phyloP scores from a whole-genome alignment of 23 tunicate species.

The Styela clava region DNA sequence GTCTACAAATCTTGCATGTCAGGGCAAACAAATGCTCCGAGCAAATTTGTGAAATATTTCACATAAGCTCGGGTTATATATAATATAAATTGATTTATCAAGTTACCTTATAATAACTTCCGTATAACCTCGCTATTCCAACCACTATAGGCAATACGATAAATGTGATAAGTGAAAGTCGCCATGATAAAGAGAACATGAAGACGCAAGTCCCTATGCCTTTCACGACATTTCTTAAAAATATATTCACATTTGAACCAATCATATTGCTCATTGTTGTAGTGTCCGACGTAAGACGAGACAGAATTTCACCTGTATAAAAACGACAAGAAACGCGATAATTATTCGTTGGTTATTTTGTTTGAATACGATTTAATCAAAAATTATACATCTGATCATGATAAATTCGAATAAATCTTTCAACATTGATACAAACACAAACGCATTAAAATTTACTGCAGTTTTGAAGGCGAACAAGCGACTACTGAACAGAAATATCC shows the following conservation, averaged over 20 bases:
- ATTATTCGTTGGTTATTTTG: too few relatives aligned
- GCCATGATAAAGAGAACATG: slow-evolving; percentile 73
- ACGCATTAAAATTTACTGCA: too few relatives aligned
- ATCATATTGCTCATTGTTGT: slow-evolving; percentile 70
- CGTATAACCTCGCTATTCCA: slow-evolving; percentile 57
- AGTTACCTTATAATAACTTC: slow-evolving; percentile 69
- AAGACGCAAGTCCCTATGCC: slow-evolving; percentile 58
- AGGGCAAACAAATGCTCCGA: too few relatives aligned
- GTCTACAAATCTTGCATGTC: too few relatives aligned
- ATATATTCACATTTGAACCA: slow-evolving; percentile 56
- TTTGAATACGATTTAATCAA: not conserved
- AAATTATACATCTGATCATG: not conserved
- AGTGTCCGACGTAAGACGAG: slow-evolving; percentile 69
- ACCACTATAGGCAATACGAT: slow-evolving; percentile 61
- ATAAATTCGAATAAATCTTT: not conserved
- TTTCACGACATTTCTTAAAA: slow-evolving; percentile 47
- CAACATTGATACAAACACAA: too few relatives aligned
- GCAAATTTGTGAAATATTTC: too few relatives aligned
- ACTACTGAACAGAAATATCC: too few relatives aligned
- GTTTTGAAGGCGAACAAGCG: too few relatives aligned
- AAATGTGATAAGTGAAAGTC: slow-evolving; percentile 55
- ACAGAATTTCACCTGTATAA: slow-evolving; percentile 53
- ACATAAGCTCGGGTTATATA: too few relatives aligned
- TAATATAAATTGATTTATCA: too few relatives aligned
- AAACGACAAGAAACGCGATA: too few relatives aligned